Evolutionary conservation across 2,888 invertebrate genomes (phyloP), one percentile per base, ranked within the genome.

Genomic region (Anoncus sp.): DNA sequence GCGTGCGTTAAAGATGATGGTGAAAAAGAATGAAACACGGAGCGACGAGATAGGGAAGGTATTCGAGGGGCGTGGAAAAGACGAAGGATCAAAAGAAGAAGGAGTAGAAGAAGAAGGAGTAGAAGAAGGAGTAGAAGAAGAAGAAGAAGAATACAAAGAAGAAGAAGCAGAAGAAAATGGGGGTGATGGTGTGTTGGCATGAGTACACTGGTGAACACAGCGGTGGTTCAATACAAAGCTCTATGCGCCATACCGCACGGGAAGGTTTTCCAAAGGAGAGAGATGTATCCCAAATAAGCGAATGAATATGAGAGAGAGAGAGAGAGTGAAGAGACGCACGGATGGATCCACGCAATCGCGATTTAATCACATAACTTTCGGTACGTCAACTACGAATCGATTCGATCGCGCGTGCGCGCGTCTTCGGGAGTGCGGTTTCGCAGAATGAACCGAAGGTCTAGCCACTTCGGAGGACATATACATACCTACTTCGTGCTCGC

Each of bases 341-440:
- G 66, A 83, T 65, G 81, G 78, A 80, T 69, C 70, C 75, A 57
- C 67, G 82, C 75, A 83, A 83, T 82, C 81, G 78, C 80, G 79
- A 81, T 82, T 82, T 83, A 83, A 83, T 83, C 80, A 75, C 78
- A 81, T 78, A 80, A 78, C 77, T 83, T 83, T 77, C 79, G 80
- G 67, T 79, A 80, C 83, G 79, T 79, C 82, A 76, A 78, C 76
- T 76, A 66, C 59, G 79, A 82, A 80, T 82, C 82, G 81, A 80
- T 77, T 77, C 73, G 73, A 81, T 78, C 74, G 77, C 73, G 71
- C 60, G 35, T 57, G 55, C 55, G 47, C 55, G 47, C 57, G 3
- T 59, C 16, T 31, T 16, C 22, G 16, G 20, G n/a, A 57, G 53
- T 53, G 43, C 53, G 43, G 66, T 45, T 35, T 40, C 60, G n/a